phyloP scores from a whole-genome alignment of 2,113 vertebrate species.

The Oncorhynchus mykiss region DNA sequence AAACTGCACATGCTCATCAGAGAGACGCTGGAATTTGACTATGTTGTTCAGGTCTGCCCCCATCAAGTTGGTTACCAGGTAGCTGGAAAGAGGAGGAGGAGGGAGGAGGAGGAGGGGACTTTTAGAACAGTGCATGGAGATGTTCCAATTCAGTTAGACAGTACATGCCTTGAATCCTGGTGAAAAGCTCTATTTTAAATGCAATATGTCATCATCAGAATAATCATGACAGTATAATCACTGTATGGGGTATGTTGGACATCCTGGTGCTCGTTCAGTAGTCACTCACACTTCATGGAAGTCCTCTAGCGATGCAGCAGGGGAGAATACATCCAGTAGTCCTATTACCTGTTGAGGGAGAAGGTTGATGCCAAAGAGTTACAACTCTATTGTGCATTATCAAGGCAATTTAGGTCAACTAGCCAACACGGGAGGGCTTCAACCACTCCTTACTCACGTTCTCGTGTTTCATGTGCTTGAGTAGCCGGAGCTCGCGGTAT shows the following conservation, averaged over 20 bases:
- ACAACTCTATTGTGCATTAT: neutral
- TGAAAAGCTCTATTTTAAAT: neutral
- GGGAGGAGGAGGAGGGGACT: neutral
- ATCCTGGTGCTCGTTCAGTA: neutral
- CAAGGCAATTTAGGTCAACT: constrained; percentile 12
- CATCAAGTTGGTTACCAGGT: constrained; percentile 96
- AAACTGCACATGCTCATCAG: constrained; percentile 96
- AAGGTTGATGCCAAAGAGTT: neutral
- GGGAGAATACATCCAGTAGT: constrained; percentile 93
- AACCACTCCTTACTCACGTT: constrained; percentile 63
- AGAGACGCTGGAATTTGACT: constrained; percentile 94
- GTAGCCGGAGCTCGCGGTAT: constrained; percentile 91
- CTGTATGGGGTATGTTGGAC: neutral
- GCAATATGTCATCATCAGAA: neutral
- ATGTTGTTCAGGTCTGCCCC: constrained; percentile 97
- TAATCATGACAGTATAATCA: neutral
- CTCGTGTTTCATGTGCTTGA: constrained; percentile 94
- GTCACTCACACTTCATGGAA: constrained; percentile 94
- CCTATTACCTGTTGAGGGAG: constrained; percentile 75
- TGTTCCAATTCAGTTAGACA: no score
- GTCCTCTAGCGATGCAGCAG: constrained; percentile 85
- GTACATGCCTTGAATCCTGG: no score
- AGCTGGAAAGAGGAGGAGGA: constrained; percentile 69
- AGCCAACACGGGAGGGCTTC: neutral
- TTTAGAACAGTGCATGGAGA: neutral